Evolutionary conservation across 2,797 vertebrate genomes (phyloP), one percentile per base, ranked within the genome.

Genomic region (Micropoecilia bifurca): DNA sequence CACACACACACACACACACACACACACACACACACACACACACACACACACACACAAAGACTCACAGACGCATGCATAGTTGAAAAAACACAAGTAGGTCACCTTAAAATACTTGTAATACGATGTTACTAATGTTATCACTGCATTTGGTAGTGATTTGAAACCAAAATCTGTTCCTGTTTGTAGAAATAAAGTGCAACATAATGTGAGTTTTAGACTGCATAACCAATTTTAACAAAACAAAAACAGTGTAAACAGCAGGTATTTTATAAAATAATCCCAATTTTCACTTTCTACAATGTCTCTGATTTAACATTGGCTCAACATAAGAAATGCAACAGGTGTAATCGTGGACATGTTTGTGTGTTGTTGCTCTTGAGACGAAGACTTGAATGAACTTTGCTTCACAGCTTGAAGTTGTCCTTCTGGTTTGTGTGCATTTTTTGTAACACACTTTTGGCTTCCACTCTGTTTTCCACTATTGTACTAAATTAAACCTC

Each of bases 41-140:
- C 33, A 33, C 33, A 12, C 39, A 92, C 43, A 80, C 33, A 57
- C 33, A 22, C 59, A 28, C 10, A 61, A 13, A 25, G 4, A 69
- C 66, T 12, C 39, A 71, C 43, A 46, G 2, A 46, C 14, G 13
- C n/a, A 71, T 16, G 25, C 25, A 9, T 3, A 45, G 43, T 13
- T 46, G 14, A 63, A 20, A 63, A 36, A 63, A 22, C 30, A 36
- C 59, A 20, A 63, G 36, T 63, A 7, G 16, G 30, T 18, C 20
- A 4, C 33, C 20, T 12, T 68, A 41, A 68, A 41, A 39, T 68
- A 41, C 33, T 63, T 28, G 13, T 30, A 33, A 33, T 63, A 18
- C 2, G 0, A 33, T 63, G 30, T 36, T 16, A 16, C 28, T 1
- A 3, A 63, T 33, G 59, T 63, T 63, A 33, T n/a, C 16, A 7